Evolutionary conservation across 2,888 invertebrate species (phyloP), one percentile per base, ranked within the genome.

Genomic region (Hemicrepidius hirtus): DNA sequence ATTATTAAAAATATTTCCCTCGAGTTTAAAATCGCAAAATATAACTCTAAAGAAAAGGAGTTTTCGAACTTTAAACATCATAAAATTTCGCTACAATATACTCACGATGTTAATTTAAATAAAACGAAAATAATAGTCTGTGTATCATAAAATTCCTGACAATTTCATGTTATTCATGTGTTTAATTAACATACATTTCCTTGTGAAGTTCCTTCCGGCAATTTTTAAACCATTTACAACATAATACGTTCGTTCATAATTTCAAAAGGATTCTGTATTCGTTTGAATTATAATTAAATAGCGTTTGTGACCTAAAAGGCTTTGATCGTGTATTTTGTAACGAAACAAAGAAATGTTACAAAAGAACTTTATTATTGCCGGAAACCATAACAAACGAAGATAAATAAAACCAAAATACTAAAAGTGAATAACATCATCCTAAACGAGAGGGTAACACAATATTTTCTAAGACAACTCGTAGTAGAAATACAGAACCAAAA

Each of bases 1-100:
- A 55, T 66, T 66, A 66, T 66, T 66, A 66, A 66, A 66, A 66
- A 66, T 55, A 55, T 66, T 55, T 66, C 55, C 41, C 55, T 41
- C 16, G 66, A 53, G 66, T 44, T 50, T 50, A 50, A 50, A 64
- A 35, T 50, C 50, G 50, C 12, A 20, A 44, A 40, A 41, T 57
- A 18, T 37, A 53, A 53, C 53, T 53, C 32, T 32, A 28, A 46
- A 53, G 20, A 13, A 20, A 21, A 28, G 32, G 28, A 57, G 37
- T 37, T 57, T 37, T 57, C 3, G 1, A 16, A 37, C 20, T 57
- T 57, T 16, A 57, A 49, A 28, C 46, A 10, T 4, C 20, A 3
- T 18, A 7, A 46, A 46, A 46, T 16, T 16, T 46, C 1, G 20
- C 16, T 20, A 46, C 16, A 13, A 10, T 10, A 9, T 46, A 46